phyloP scores from a whole-genome alignment of 2,888 invertebrate genomes.

The Zaprionus lineosus region DNA sequence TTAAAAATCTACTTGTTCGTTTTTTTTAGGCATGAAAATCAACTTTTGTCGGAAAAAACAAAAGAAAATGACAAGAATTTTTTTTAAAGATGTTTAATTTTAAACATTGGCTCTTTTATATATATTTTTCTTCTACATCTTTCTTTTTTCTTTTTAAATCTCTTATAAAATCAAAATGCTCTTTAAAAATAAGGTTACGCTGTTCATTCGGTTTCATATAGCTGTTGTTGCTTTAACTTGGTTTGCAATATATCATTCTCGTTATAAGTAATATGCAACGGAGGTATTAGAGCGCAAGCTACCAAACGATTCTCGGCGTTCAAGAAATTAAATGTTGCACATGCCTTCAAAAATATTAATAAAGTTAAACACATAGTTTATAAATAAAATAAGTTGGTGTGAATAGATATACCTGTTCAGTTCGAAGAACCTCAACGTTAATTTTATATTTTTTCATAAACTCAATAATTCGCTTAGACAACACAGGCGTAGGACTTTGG shows the following conservation, averaged over 20 bases:
- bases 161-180: no score
- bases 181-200: not conserved
- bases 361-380: not conserved
- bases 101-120: no score
- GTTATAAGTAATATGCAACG: conserved; percentile 83
- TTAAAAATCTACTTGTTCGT: not conserved
- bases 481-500: conserved; percentile 80
- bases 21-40: not conserved
- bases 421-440: conserved; percentile 90
- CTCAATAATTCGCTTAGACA: conserved; percentile 82
- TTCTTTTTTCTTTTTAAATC: no score
- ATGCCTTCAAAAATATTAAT: conserved; percentile 84
- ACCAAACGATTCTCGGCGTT: conserved; percentile 89
- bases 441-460: conserved; percentile 85
- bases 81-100: not conserved
- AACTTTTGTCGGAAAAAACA: not conserved
- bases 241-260: conserved; percentile 86
- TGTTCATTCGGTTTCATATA: conserved; percentile 82
- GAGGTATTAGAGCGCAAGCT: conserved; percentile 89
- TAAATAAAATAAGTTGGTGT: not conserved
- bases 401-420: conserved; percentile 85
- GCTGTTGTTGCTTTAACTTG: conserved; percentile 84
- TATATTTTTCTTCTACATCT: no score
- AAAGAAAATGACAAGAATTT: no score
- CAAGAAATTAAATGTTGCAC: conserved; percentile 95